Evolutionary conservation across 2,797 vertebrate species (phyloP).

Genomic region (Acipenser oxyrinchus): DNA sequence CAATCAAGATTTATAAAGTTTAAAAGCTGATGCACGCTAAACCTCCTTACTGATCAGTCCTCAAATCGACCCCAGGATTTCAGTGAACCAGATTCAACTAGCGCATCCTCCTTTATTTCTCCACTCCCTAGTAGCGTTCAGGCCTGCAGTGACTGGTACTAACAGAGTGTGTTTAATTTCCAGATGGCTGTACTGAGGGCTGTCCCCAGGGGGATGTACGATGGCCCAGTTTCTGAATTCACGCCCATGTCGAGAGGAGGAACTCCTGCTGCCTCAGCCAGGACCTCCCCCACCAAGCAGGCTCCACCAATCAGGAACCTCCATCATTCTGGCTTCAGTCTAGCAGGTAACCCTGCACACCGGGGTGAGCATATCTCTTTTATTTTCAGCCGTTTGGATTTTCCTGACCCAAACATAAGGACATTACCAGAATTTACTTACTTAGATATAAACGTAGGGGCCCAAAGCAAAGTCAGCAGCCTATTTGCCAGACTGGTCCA

Average conservation of each 20-base stretch:
- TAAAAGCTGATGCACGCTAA: too few species aligned
- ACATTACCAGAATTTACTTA: too few species aligned
- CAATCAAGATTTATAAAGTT: too few species aligned
- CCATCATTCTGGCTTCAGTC: conserved; percentile 91
- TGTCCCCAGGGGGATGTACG: conserved; percentile 90
- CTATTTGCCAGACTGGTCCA: too few species aligned
- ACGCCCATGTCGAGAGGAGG: conserved; percentile 81
- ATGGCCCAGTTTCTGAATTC: conserved; percentile 89
- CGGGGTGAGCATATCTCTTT: conserved; percentile 41
- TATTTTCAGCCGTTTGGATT: conserved; percentile 4
- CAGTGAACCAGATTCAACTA: too few species aligned
- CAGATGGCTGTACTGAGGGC: conserved; percentile 88
- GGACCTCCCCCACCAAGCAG: conserved; percentile 85
- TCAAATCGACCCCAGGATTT: too few species aligned
- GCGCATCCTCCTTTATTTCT: not conserved
- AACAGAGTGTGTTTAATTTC: not conserved
- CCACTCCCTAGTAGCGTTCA: not conserved
- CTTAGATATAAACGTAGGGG: too few species aligned
- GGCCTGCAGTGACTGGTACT: not conserved
- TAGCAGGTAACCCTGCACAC: conserved; percentile 69
- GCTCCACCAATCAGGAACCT: conserved; percentile 80
- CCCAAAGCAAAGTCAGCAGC: too few species aligned
- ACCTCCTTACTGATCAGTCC: too few species aligned
- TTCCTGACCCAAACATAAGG: too few species aligned
- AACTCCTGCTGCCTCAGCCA: conserved; percentile 80